These are phyloP conservation scores for Halcyon chelicuti DNA, from an alignment of 2,797 vertebrate species.

Conservation along the genomic window DNA sequence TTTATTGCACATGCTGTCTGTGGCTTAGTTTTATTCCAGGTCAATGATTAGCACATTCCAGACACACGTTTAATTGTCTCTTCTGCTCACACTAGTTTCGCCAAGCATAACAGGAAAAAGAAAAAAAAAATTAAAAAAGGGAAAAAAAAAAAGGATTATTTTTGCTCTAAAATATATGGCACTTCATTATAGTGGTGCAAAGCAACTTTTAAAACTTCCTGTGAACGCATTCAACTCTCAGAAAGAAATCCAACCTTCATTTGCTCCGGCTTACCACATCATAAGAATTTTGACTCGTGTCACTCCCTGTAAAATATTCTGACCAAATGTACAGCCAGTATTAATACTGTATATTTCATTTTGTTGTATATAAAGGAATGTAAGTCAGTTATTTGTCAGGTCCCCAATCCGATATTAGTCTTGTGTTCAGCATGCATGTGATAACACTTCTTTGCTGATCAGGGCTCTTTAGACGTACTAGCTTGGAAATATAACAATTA, in stretches of 20 bases:
- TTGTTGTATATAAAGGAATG: conserved; percentile 79
- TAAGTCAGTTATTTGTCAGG: conserved; percentile 64
- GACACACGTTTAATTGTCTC: not conserved
- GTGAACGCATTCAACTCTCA: not conserved
- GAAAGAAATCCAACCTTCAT: not conserved
- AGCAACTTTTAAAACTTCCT: not conserved
- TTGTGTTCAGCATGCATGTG: conserved; percentile 78
- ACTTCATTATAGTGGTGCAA: not conserved
- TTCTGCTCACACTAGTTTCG: not conserved
- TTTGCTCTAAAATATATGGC: not conserved
- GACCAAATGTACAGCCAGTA: conserved; percentile 65
- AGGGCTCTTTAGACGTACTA: conserved; percentile 70
- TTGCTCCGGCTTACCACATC: rapidly evolving
- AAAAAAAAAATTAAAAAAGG: rapidly evolving
- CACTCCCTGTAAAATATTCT: conserved; percentile 46
- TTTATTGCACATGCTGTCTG: not conserved
- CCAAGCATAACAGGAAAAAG: not conserved
- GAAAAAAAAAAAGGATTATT: not conserved
- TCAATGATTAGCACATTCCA: conserved; percentile 9
- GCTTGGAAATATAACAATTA: conserved; percentile 72
- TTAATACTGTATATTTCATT: conserved; percentile 72
- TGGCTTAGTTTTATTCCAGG: conserved; percentile 22
- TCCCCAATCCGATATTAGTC: conserved; percentile 61
- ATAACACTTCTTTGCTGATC: conserved; percentile 72
- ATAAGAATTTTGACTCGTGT: not conserved